Base-by-base conservation (phyloP, 2,797 vertebrate genomes). In the Microctenopoma lineatum region DNA sequence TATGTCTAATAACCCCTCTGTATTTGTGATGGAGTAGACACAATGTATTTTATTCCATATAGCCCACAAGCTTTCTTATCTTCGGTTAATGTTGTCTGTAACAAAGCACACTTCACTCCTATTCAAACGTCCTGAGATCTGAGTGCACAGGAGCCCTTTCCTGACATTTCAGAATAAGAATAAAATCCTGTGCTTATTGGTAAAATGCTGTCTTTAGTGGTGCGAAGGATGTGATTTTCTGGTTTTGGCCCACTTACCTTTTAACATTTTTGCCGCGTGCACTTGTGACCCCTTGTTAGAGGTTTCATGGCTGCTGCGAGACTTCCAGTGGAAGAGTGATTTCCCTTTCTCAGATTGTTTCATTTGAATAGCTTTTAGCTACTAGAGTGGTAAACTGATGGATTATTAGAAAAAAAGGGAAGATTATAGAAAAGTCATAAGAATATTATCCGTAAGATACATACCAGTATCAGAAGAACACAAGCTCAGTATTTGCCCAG, bases 21-120 rank as follows among this genome's bases (percentile, higher is more conserved):
- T 70, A 60, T 87, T 87, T 74, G 63, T 80, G 72, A 57, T 66
- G 66, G 75, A 71, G 41, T 36, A 78, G 73, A 81, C 72, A 81
- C 66, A 73, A 54, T 76, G 52, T 65, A 52, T 72, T 84, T 75
- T 56, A 71, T 73, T 86, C 55, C 64, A 61, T 71, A 66, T 60
- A 59, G 66, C 59, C 66, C 59, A 75, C 60, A 64, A 69, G 73
- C 67, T 85, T 73, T 83, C 44, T 77, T 60, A 74, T 66, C 74
- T 41, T 70, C 58, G n/a, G 52, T 67, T 75, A 54, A 76, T 81
- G 51, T 66, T 42, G 10, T 51, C 29, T 34, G 16, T 56, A 75
- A 73, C 59, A 84, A 69, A 80, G 51, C 60, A 66, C 53, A 54
- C 26, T 73, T 15, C 4, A 42, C 52, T 72, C 9, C 29, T 52